Base-by-base conservation (phyloP, 2,888 invertebrate species). In the Cephus nigrinus region DNA sequence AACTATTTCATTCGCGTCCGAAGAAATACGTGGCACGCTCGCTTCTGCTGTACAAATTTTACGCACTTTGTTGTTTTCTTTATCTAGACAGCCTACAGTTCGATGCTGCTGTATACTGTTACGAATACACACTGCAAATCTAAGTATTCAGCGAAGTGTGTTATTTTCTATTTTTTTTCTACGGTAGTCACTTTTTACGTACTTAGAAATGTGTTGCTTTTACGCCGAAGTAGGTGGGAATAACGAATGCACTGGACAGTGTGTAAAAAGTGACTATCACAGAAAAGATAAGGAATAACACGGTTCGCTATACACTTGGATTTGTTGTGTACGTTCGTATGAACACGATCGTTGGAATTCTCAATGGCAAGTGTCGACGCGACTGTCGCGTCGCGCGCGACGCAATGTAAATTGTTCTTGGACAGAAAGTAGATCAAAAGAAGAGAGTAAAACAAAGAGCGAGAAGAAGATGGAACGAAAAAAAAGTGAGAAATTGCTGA, bases 361-460 rank as follows among this genome's bases (percentile, higher is more conserved):
- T 5, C 23, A 15, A 55, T 15, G 40, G 23, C 15, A 55, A 15
- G 0, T 55, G 40, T 55, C 23, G 40, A 23, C 40, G 4, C 5
- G 23, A 55, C 23, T 55, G 23, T 0, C 40, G 9, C 15, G 40
- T 5, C 5, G 23, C 23, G 40, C 23, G 23, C 40, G 23, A 55
- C 40, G 40, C 23, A 55, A 55, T 55, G 40, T 23, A 55, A 55
- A 55, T 55, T 23, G 23, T 55, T 33, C 68, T 69, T 36, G 55
- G 79, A 77, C 74, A 68, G 69, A 79, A 55, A 71, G 75, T 34
- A 55, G 78, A 55, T 36, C 71, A 75, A 11, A 36, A 30, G 5
- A 36, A 55, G n/a, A 36, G 36, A 36, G 15, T 40, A 31, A 68
- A 32, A 75, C 55, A 36, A 12, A 5, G 15, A 75, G 68, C 55